These are phyloP conservation scores for Proctacanthus coquilletti DNA, from an alignment of 1,140 invertebrate genomes.

Conservation along the genomic window DNA sequence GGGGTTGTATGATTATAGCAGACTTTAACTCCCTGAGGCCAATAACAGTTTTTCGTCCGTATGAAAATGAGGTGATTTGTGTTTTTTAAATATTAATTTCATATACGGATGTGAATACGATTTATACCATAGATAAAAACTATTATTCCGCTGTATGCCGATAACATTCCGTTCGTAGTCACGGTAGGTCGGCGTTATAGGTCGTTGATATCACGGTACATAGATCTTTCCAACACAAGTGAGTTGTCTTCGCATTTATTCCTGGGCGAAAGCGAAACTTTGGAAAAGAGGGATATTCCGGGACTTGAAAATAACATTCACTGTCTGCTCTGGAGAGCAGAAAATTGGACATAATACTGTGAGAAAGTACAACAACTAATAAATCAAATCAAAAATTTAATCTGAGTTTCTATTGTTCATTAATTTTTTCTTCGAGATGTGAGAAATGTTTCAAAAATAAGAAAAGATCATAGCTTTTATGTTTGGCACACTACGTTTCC, in stretches of 20 bases:
- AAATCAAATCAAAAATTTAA: too few relatives aligned
- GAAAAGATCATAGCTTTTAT: too few relatives aligned
- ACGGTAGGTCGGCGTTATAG: slow-evolving; percentile 74
- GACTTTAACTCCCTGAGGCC: slow-evolving; percentile 64
- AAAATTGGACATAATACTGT: slow-evolving; percentile 48
- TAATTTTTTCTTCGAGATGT: too few relatives aligned
- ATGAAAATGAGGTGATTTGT: slow-evolving; percentile 58
- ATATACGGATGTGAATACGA: slow-evolving; percentile 25
- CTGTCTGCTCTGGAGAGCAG: slow-evolving; percentile 52
- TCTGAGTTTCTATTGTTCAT: too few relatives aligned
- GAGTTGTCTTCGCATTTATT: too few relatives aligned
- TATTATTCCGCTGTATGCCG: slow-evolving; percentile 25
- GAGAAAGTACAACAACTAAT: too few relatives aligned
- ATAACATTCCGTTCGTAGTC: slow-evolving; percentile 40
- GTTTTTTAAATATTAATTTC: slow-evolving; percentile 2
- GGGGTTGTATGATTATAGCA: slow-evolving; percentile 81
- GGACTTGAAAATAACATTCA: slow-evolving; percentile 45
- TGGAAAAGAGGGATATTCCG: slow-evolving; percentile 13
- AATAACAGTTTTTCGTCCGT: slow-evolving; percentile 78
- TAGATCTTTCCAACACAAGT: slow-evolving; percentile 36
- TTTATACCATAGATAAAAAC: slow-evolving; percentile 28
- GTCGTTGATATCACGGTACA: slow-evolving; percentile 55
- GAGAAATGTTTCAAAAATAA: too few relatives aligned
- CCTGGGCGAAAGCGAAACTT: too few relatives aligned
- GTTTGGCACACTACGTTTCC: too few relatives aligned